These are phyloP conservation scores for Dryocosmus kuriphilus DNA, from an alignment of 2,888 invertebrate species.

Conservation along the genomic window DNA sequence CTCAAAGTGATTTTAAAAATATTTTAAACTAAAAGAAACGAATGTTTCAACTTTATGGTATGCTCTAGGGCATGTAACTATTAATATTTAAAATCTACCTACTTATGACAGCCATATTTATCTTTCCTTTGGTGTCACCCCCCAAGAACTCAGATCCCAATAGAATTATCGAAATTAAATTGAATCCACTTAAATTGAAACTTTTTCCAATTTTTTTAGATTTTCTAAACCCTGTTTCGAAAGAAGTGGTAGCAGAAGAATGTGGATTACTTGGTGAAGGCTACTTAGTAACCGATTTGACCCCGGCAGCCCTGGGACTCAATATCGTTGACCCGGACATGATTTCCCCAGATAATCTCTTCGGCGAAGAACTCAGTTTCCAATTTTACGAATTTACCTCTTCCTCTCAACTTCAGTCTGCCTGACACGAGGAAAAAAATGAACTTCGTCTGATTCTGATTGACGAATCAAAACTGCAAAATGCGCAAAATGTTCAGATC, in stretches of 20 bases:
- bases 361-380: slow-evolving; percentile 79
- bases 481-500: slow-evolving; percentile 58
- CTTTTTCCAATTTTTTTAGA: slow-evolving; percentile 70
- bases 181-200: neutral
- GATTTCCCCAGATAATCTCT: slow-evolving; percentile 78
- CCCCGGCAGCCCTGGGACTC: slow-evolving; percentile 78
- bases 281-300: slow-evolving; percentile 80
- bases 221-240: slow-evolving; percentile 84
- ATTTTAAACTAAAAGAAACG: too few relatives aligned
- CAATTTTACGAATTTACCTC: slow-evolving; percentile 79
- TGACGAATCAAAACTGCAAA: slow-evolving; percentile 64
- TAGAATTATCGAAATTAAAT: slow-evolving; percentile 2
- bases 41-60: too few relatives aligned
- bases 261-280: slow-evolving; percentile 84
- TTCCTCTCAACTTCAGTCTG: slow-evolving; percentile 74
- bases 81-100: too few relatives aligned
- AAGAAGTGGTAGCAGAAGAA: slow-evolving; percentile 88
- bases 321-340: slow-evolving; percentile 79
- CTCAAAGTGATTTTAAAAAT: too few relatives aligned
- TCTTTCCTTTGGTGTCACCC: too few relatives aligned
- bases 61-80: too few relatives aligned
- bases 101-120: too few relatives aligned
- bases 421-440: slow-evolving; percentile 71
- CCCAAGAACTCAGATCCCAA: too few relatives aligned
- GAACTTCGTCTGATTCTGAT: slow-evolving; percentile 70